Conservation (phyloP, 1,140 invertebrate genomes). For the Homalodisca vitripennis region DNA sequence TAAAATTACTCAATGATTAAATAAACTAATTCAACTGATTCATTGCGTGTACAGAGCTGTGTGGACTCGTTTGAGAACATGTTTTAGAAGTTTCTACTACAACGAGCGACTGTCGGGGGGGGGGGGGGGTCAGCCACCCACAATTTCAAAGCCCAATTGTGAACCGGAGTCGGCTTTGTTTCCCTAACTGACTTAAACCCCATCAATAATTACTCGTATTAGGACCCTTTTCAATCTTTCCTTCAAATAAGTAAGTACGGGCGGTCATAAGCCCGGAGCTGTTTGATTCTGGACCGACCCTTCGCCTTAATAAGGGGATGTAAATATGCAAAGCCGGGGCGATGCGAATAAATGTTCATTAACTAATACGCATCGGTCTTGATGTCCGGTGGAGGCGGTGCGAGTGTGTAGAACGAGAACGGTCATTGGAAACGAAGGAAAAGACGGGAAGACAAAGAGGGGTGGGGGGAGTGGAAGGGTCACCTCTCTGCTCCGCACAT, state of each 20-base stretch:
- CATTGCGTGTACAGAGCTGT: no score
- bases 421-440: neutral
- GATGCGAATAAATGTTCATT: conserved; percentile 6
- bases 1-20: no score
- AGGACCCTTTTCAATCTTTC: conserved; percentile 22
- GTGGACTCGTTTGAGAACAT: no score
- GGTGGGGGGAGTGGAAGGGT: neutral
- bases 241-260: conserved; percentile 18
- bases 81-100: no score
- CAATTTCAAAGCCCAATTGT: no score
- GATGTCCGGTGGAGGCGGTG: neutral
- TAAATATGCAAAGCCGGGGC: conserved; percentile 21
- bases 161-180: neutral
- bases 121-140: no score
- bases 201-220: conserved; percentile 26
- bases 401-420: no score
- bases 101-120: no score
- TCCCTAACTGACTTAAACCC: conserved; percentile 8
- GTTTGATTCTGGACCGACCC: conserved; percentile 19
- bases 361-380: neutral
- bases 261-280: conserved; percentile 11
- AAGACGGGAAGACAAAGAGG: conserved; percentile 19
- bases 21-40: no score
- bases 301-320: conserved; percentile 3
- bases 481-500: conserved; percentile 16